Evolutionary conservation across 2,113 vertebrate species (phyloP).

Genomic region (Tetrao urogallus): DNA sequence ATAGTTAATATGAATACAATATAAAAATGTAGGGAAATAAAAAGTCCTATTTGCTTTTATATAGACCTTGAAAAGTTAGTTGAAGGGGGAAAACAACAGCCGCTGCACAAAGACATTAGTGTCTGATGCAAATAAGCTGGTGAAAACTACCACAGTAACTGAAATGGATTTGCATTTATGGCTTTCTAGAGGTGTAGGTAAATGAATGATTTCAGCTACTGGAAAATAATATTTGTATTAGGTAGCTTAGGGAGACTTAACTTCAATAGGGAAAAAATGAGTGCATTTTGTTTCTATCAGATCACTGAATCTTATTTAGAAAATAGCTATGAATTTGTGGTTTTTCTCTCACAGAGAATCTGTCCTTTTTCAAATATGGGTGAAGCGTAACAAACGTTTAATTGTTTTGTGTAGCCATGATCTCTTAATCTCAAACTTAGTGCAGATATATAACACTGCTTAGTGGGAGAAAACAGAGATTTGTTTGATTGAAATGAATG

Average conservation of each 20-base stretch:
- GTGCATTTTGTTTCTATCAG: conserved; percentile 59
- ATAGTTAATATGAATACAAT: not conserved
- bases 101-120: conserved; percentile 32
- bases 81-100: conserved; percentile 13
- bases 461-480: conserved; percentile 44
- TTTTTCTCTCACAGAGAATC: not conserved
- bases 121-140: conserved; percentile 48
- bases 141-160: conserved; percentile 51
- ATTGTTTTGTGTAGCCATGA: conserved; percentile 17
- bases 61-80: not conserved
- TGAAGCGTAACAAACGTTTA: conserved; percentile 18
- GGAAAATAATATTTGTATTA: conserved; percentile 69
- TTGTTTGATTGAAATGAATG: conserved; percentile 49
- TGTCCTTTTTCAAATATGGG: conserved; percentile 22
- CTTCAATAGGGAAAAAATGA: conserved; percentile 29
- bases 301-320: conserved; percentile 32
- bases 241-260: not conserved
- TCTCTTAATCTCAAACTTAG: conserved; percentile 49
- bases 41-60: not conserved
- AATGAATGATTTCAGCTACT: conserved; percentile 50
- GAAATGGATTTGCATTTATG: conserved; percentile 16
- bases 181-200: conserved; percentile 29
- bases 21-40: not conserved
- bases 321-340: conserved; percentile 18
- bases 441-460: conserved; percentile 40